Evolutionary conservation across 2,888 invertebrate species (phyloP).

Genomic region (Tanytarsus gracilentus): DNA sequence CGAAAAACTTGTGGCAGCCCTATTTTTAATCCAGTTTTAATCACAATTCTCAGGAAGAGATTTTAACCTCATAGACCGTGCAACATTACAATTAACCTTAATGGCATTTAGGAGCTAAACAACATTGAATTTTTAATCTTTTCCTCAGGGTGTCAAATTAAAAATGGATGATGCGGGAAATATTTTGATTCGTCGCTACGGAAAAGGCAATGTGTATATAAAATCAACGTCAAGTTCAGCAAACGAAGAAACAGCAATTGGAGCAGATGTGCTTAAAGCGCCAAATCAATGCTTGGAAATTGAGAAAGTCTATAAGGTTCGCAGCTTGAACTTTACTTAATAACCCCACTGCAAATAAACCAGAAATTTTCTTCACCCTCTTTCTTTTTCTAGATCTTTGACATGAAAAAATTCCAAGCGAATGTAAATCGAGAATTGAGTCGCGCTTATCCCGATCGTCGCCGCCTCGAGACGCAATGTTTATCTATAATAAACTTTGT

Average conservation of each 20-base stretch:
- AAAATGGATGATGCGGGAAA: conserved; percentile 95
- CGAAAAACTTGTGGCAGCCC: too few species aligned
- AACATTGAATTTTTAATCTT: background rate
- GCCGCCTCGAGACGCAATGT: conserved; percentile 83
- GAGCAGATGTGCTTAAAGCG: conserved; percentile 79
- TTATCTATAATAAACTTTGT: conserved; percentile 89
- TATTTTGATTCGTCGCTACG: conserved; percentile 85
- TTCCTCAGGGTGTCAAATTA: conserved; percentile 88
- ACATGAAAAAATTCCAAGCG: conserved; percentile 93
- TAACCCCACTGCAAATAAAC: too few species aligned
- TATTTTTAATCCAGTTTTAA: too few species aligned
- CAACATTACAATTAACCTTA: background rate
- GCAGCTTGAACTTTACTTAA: too few species aligned
- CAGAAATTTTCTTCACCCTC: background rate
- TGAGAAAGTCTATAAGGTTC: conserved; percentile 87
- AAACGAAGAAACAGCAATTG: conserved; percentile 81
- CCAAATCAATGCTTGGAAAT: conserved; percentile 80
- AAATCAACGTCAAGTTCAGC: conserved; percentile 61
- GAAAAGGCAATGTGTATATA: conserved; percentile 87
- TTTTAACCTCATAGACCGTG: too few species aligned
- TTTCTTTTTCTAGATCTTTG: conserved; percentile 59
- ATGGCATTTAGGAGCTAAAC: background rate
- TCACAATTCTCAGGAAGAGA: too few species aligned
- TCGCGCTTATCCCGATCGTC: conserved; percentile 81
- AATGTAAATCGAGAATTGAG: conserved; percentile 84